These are phyloP conservation scores for Lutjanus campechanus DNA, from an alignment of 2,797 vertebrate species.

Conservation along the genomic window DNA sequence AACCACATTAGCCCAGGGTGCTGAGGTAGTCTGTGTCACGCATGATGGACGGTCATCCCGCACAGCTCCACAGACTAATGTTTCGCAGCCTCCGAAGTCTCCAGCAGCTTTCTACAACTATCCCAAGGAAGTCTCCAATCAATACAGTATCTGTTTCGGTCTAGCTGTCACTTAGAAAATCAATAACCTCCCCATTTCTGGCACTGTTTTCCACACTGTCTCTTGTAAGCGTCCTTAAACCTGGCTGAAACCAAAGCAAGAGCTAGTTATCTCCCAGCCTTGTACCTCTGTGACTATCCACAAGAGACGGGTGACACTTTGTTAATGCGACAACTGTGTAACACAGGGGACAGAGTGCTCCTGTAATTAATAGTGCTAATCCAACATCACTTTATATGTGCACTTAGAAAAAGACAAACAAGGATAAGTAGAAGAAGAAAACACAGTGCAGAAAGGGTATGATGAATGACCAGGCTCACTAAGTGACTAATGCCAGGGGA, in stretches of 20 bases:
- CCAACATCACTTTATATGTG: constrained; percentile 72
- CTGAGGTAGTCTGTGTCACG: constrained; percentile 60
- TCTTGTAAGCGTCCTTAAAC: constrained; percentile 56
- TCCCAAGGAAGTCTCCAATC: constrained; percentile 71
- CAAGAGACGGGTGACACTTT: constrained; percentile 58
- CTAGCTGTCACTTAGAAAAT: constrained; percentile 71
- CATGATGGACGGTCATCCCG: constrained; percentile 62
- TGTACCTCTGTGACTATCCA: constrained; percentile 23
- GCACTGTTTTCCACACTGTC: constrained; percentile 65
- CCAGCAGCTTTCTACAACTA: constrained; percentile 44
- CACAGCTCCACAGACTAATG: constrained; percentile 28
- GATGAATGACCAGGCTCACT: constrained; percentile 73
- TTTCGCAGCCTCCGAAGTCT: constrained; percentile 39
- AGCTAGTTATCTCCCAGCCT: constrained; percentile 29
- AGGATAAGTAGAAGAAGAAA: constrained; percentile 71
- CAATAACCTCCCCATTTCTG: constrained; percentile 66
- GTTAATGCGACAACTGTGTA: constrained; percentile 58
- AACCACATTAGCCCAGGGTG: constrained; percentile 62
- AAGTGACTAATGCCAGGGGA: constrained; percentile 79
- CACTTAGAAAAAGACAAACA: constrained; percentile 78
- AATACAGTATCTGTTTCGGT: constrained; percentile 73
- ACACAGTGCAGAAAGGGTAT: constrained; percentile 59
- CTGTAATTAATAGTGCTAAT: constrained; percentile 79
- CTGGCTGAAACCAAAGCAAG: constrained; percentile 32
- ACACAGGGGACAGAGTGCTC: constrained; percentile 33